Percentiles rank a stretch among this genome's conserved stretches.
Conservation (phyloP, 23 tunicate genomes). For the Styela clava region DNA sequence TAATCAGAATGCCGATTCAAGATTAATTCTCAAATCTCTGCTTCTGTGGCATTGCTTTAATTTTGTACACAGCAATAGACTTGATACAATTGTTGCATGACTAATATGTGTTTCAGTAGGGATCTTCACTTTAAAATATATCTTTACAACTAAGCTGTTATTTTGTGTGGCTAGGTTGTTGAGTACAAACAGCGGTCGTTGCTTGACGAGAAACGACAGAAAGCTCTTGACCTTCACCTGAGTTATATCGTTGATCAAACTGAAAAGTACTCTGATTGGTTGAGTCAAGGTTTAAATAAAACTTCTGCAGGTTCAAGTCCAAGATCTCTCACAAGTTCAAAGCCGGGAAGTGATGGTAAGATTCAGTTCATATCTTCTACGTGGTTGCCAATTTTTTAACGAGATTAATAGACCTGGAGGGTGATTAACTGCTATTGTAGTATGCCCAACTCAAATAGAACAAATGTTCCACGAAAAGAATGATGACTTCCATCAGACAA, state of each 20-base stretch:
- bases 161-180: too few species aligned
- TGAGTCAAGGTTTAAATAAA: constrained; percentile 73
- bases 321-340: constrained; percentile 27
- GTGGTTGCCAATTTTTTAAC: too few species aligned
- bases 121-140: too few species aligned
- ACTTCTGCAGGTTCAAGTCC: constrained; percentile 42
- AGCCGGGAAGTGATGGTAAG: constrained; percentile 73
- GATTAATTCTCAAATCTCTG: not conserved
- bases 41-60: not conserved
- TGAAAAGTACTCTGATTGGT: constrained; percentile 83
- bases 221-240: constrained; percentile 81
- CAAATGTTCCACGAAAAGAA: not conserved
- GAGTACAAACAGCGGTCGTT: constrained; percentile 78
- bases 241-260: constrained; percentile 89
- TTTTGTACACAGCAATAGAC: not conserved
- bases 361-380: not conserved
- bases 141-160: too few species aligned
- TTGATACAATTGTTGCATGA: not conserved
- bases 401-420: too few species aligned
- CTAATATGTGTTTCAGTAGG: too few species aligned
- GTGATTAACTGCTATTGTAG: too few species aligned
- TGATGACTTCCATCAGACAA: constrained; percentile 10
- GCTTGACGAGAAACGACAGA: constrained; percentile 85
- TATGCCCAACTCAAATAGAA: too few species aligned
- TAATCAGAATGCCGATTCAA: not conserved